phyloP scores from a whole-genome alignment of 2,888 invertebrate genomes.

The Amblyjoppa fuscipennis region DNA sequence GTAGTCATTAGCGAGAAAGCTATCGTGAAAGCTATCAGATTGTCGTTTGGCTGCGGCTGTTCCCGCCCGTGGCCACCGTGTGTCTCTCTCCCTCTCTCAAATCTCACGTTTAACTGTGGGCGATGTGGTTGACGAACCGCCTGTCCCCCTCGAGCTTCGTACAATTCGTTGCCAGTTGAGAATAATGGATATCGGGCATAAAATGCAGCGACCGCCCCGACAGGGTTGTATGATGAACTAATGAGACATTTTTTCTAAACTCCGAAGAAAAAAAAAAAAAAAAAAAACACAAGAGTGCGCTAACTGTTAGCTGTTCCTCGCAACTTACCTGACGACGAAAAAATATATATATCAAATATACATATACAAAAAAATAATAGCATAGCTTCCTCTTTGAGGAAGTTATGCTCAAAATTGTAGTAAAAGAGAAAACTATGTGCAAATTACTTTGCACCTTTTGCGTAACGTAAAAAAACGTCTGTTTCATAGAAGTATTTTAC shows the following conservation, averaged over 20 bases:
- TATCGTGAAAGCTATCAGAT: conserved; percentile 55
- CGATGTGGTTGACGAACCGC: conserved; percentile 5
- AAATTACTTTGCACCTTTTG: too few relatives aligned
- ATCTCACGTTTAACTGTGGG: conserved; percentile 10
- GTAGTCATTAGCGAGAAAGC: conserved; percentile 53
- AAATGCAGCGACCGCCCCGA: not conserved
- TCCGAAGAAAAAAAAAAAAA: not conserved
- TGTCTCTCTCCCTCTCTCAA: conserved; percentile 34
- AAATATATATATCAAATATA: not conserved
- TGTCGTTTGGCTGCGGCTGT: conserved; percentile 51
- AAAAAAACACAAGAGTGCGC: not conserved
- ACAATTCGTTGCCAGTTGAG: conserved; percentile 1
- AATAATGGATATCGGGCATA: not conserved
- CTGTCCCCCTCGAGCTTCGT: not conserved
- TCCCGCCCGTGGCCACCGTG: not conserved
- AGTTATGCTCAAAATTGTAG: too few relatives aligned
- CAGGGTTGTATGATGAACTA: not conserved
- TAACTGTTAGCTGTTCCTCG: not conserved
- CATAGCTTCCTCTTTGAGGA: too few relatives aligned
- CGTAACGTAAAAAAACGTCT: too few relatives aligned
- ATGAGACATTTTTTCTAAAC: not conserved
- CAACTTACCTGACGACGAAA: not conserved
- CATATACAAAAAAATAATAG: too few relatives aligned
- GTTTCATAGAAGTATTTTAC: too few relatives aligned
- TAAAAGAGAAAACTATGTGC: too few relatives aligned